Percentiles rank a stretch among this genome's conserved stretches.
Evolutionary conservation across 2,797 vertebrate species (phyloP).

Genomic region (Meriones psammophilus): DNA sequence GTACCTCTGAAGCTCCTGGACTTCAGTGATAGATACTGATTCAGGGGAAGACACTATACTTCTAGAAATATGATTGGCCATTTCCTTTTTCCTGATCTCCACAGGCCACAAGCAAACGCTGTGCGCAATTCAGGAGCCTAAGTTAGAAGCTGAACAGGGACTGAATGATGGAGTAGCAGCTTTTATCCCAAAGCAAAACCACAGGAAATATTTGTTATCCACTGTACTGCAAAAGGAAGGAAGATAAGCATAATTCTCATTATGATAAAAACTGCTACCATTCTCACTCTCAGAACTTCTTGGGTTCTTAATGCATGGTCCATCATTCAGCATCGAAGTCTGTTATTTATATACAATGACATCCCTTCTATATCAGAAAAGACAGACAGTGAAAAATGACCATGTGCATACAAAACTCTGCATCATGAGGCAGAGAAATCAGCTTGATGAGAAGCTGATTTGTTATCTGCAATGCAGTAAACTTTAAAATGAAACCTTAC

Average conservation of each 20-base stretch:
- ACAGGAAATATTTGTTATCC: constrained; percentile 16
- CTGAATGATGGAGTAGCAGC: constrained; percentile 50
- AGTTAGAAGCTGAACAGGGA: not conserved
- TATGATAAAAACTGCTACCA: not conserved
- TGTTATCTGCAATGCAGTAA: not conserved
- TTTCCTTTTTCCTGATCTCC: constrained; percentile 32
- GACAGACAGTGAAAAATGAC: constrained; percentile 38
- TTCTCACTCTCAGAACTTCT: not conserved
- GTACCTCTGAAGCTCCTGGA: not conserved
- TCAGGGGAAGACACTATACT: not conserved
- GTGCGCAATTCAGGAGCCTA: constrained; percentile 65
- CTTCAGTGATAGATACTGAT: constrained; percentile 56
- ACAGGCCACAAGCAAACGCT: constrained; percentile 17
- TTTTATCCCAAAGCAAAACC: constrained; percentile 55
- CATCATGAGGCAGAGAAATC: not conserved
- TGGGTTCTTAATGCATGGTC: constrained; percentile 52
- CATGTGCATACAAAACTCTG: not conserved
- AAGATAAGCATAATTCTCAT: constrained; percentile 30
- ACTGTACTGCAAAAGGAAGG: not conserved
- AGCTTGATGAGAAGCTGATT: not conserved
- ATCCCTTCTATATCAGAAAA: constrained; percentile 29
- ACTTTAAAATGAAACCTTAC: not conserved
- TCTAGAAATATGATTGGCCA: constrained; percentile 26
- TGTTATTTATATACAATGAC: constrained; percentile 9
- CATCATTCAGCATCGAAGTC: not conserved